Evolutionary conservation across 2,888 invertebrate species (phyloP), one percentile per base, ranked within the genome.

Genomic region (Scaptomyza flava): DNA sequence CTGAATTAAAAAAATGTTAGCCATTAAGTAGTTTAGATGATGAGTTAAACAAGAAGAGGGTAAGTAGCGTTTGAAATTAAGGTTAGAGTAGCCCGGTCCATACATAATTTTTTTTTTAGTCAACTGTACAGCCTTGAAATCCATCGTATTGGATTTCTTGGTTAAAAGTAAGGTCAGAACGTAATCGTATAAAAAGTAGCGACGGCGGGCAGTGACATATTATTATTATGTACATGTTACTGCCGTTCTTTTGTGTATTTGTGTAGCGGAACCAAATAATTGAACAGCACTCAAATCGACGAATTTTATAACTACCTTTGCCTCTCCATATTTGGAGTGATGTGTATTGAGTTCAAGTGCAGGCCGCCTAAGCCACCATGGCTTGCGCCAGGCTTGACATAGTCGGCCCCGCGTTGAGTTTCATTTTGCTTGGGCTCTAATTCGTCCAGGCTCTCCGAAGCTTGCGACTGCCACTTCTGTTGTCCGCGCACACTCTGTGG

Each of bases 401-500:
- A 68, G 56, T 52, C 66, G 45, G 66, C 52, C 34, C 65, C 64
- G 52, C 72, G 68, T 93, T 93, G 69, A 33, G 63, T 71, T 45
- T 67, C 68, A 58, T 78, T 84, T 42, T 66, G 65, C 4, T 38
- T 7, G 3, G 48, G 63, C 31, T 68, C 64, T 31, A 51, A 36
- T 56, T 33, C 62, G 14, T 56, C 34, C 52, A 52, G 14, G 92
- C 92, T 76, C 92, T 92, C 79, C 93, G 93, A 61, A 42, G 20
- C 23, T 90, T 93, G 89, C 91, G 93, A 83, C 64, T 89, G 90
- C 91, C 91, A 92, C 61, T 90, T 93, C 46, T 91, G 90, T 80
- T 92, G 93, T 80, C 93, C 93, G 72, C 93, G 93, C 46, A 85
- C 81, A 76, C 92, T 92, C 57, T 89, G 79, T 6, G 93, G 92